These are phyloP conservation scores for Mesoclemmys tuberculata DNA, from an alignment of 2,113 vertebrate species.

Conservation along the genomic window DNA sequence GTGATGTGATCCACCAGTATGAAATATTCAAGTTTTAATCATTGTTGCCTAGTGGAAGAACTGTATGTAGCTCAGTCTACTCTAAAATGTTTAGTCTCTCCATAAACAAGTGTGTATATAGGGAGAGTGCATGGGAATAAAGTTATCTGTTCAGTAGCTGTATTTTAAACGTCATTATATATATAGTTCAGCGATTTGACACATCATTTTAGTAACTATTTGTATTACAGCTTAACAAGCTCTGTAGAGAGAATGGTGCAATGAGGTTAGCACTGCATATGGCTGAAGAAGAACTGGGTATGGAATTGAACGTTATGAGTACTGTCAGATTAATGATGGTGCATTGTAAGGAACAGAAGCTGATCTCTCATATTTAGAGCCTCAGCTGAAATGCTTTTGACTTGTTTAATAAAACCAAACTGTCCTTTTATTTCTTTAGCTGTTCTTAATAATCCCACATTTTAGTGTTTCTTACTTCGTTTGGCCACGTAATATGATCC, in stretches of 20 bases:
- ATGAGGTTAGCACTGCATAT: neutral
- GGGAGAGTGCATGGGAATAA: neutral
- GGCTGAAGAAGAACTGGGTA: neutral
- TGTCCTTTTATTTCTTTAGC: neutral
- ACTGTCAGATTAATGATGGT: neutral
- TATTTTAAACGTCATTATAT: neutral
- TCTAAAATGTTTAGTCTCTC: neutral
- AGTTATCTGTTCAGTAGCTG: neutral
- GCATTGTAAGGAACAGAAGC: neutral
- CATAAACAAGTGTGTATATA: neutral
- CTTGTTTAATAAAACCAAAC: neutral
- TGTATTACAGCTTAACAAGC: neutral
- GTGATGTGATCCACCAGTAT: conserved; percentile 39
- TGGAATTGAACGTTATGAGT: neutral
- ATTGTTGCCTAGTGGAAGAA: conserved; percentile 37
- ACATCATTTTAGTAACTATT: neutral
- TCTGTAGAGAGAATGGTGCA: neutral
- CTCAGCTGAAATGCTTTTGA: neutral
- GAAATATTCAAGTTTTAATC: conserved; percentile 69
- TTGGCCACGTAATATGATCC: neutral
- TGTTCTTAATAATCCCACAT: conserved; percentile 23
- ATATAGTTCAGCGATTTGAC: neutral
- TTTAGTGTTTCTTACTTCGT: neutral
- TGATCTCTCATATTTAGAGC: neutral
- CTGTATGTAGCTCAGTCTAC: conserved; percentile 33